These are phyloP conservation scores for Drosophila prolongata DNA, from an alignment of 2,888 invertebrate species.

Conservation along the genomic window DNA sequence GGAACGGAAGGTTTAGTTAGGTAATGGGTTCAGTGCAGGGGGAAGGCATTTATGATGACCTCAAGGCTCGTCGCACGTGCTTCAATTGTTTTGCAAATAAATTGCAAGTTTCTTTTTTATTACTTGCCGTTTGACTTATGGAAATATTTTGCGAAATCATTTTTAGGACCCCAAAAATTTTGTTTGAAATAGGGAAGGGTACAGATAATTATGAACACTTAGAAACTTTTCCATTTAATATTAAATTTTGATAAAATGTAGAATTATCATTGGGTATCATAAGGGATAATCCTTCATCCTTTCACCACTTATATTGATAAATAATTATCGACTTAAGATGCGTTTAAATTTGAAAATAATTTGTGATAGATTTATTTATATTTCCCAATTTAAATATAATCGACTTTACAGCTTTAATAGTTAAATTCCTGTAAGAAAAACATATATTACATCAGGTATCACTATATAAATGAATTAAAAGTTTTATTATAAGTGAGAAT, in stretches of 20 bases:
- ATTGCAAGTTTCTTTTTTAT: conserved; percentile 13
- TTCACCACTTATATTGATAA: too few relatives aligned
- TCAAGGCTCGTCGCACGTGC: conserved; percentile 40
- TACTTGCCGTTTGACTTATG: conserved; percentile 10
- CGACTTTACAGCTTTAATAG: too few relatives aligned
- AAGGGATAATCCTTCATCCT: too few relatives aligned
- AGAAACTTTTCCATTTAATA: too few relatives aligned
- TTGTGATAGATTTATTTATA: too few relatives aligned
- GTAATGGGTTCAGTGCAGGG: conserved; percentile 9
- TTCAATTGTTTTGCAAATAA: conserved; percentile 47
- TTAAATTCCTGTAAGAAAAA: too few relatives aligned
- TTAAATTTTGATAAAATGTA: too few relatives aligned
- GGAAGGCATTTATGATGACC: conserved; percentile 25
- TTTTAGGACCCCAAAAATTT: background rate
- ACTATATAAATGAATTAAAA: background rate
- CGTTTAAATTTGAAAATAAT: too few relatives aligned
- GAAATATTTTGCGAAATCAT: conserved; percentile 5
- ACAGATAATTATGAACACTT: background rate
- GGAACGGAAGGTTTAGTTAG: conserved; percentile 1
- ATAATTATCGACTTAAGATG: too few relatives aligned
- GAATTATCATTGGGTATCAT: too few relatives aligned
- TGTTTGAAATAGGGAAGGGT: background rate
- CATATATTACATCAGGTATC: background rate
- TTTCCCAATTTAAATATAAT: too few relatives aligned
- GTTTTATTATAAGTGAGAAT: background rate